Base-by-base conservation (phyloP, 2,888 invertebrate species). In the Lobophora halterata region DNA sequence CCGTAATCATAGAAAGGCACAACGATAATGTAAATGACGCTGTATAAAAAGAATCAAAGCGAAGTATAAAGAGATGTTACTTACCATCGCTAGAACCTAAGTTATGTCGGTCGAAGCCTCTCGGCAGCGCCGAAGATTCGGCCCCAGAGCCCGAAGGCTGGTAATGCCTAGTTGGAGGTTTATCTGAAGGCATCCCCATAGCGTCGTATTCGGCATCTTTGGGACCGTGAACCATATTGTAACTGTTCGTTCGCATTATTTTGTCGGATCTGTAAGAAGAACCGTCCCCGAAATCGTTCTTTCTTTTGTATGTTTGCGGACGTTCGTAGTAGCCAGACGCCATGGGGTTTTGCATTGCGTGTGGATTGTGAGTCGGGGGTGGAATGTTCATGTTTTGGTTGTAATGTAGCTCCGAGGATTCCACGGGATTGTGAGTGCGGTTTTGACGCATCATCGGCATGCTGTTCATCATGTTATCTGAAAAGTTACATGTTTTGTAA, bases 41-140 rank as follows among this genome's bases (percentile, higher is more conserved):
- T 28, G 28, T 28, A 26, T 38, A 18, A 41, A 17, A 28, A 40
- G 5, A 20, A 29, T 34, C 7, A 24, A 65, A 64, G 64, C 62
- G 38, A 40, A 54, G 49, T 36, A 29, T 20, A 52, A 34, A 34
- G 41, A 38, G 55, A 26, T 10, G 26, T 32, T 45, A 85, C 86
- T 82, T 65, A 87, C 86, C 86, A 50, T 86, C 81, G 28, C 78
- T 78, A 30, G 80, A 68, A 57, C 80, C 79, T 65, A 85, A 62
- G 50, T 64, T 71, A 64, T 77, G 80, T 50, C 83, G 77, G 52
- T 83, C 81, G 48, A 66, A 83, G 41, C 75, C 74, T 74, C 81
- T 81, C 31, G 77, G 78, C 34, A 76, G 49, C 20, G 62, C 34
- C 4, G 70, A 57, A 21, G 61, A 49, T 29, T 80, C 80, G 2